phyloP scores from a whole-genome alignment of 2,113 vertebrate genomes.

The Artemisiospiza belli region DNA sequence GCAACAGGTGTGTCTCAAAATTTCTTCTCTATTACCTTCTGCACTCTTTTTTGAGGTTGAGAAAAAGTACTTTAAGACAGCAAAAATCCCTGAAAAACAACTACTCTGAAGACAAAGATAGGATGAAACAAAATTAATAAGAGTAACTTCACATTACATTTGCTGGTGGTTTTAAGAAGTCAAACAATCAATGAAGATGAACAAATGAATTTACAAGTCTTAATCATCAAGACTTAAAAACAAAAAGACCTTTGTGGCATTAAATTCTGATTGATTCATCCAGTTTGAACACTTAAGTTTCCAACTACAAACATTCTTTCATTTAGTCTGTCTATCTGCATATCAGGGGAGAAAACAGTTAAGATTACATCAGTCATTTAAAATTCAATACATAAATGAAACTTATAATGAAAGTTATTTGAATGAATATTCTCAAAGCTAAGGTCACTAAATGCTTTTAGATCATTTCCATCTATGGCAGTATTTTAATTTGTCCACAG shows the following conservation, averaged over 20 bases:
- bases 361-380: background rate
- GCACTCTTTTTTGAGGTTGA: background rate
- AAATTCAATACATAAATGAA: background rate
- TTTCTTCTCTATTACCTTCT: background rate
- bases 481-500: slow-evolving; percentile 21
- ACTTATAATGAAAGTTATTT: slow-evolving; percentile 1
- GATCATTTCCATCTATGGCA: background rate
- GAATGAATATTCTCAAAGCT: slow-evolving; percentile 47
- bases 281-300: background rate
- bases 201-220: background rate
- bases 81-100: background rate
- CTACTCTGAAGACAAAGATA: background rate
- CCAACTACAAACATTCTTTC: background rate
- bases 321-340: background rate
- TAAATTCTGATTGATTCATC: background rate
- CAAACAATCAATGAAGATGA: background rate
- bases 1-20: background rate
- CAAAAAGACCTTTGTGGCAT: background rate
- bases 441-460: slow-evolving; percentile 42
- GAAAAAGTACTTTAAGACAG: background rate
- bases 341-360: background rate
- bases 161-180: background rate
- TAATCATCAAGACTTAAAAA: background rate
- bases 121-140: background rate
- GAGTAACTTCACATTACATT: background rate